A percentile compares a stretch with the other conserved stretches of the same genome.
Evolutionary conservation across 2,797 vertebrate species (phyloP).

Genomic region (Salarias fasciatus): DNA sequence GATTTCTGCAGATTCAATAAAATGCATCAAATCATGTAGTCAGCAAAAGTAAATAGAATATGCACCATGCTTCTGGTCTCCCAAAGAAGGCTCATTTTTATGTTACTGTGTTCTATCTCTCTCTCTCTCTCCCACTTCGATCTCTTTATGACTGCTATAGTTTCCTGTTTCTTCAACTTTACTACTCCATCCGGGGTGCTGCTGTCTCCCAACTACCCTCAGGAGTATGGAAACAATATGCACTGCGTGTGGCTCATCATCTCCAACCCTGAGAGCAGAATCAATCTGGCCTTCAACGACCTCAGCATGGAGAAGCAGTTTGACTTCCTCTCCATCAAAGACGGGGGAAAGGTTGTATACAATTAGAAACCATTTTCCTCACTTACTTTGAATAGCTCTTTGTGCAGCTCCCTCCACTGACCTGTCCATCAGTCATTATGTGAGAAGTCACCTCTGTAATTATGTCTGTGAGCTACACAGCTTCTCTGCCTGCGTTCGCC

Average conservation of each 20-base stretch:
- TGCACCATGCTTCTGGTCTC: constrained; percentile 11
- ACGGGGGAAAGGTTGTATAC: constrained; percentile 87
- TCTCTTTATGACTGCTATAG: constrained; percentile 73
- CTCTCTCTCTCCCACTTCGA: constrained; percentile 2
- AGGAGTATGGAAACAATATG: constrained; percentile 97
- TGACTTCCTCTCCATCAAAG: constrained; percentile 96
- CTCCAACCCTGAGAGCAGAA: constrained; percentile 92
- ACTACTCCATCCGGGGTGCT: constrained; percentile 94
- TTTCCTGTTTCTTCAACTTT: constrained; percentile 99
- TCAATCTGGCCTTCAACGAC: constrained; percentile 98
- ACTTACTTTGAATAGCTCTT: constrained; percentile 23
- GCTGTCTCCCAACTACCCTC: constrained; percentile 97
- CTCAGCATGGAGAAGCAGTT: constrained; percentile 99
- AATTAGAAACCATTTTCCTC: constrained; percentile 18
- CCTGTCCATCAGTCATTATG: constrained; percentile 10
- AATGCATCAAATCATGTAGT: constrained; percentile 23
- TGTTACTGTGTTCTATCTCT: constrained; percentile 20
- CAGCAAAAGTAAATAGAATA: constrained; percentile 28
- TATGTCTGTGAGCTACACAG: constrained; percentile 13
- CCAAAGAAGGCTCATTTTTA: constrained; percentile 25
- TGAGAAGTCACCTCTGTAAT: constrained; percentile 24
- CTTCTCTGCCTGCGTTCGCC: constrained; percentile 12
- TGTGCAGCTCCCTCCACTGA: constrained; percentile 13
- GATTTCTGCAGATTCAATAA: constrained; percentile 18
- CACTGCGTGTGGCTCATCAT: constrained; percentile 99